Evolutionary conservation across 2,797 vertebrate genomes (phyloP).

Genomic region (Cyclura pinguis): DNA sequence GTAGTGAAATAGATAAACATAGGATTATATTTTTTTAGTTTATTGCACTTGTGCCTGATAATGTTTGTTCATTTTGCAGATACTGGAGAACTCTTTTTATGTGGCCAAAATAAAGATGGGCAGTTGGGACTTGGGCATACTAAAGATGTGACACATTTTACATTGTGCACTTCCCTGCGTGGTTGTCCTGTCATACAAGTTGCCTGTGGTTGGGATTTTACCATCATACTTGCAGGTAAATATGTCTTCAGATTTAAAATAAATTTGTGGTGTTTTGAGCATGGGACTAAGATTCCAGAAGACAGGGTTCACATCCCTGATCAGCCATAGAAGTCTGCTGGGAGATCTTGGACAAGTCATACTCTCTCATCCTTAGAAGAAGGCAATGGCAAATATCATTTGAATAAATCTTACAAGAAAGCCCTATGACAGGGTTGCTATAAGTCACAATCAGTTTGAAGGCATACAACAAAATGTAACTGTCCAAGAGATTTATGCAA

Average conservation of each 20-base stretch:
- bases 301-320: too few relatives aligned
- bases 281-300: too few relatives aligned
- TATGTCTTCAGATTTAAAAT: slow-evolving; percentile 22
- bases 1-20: not conserved
- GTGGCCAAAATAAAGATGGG: slow-evolving; percentile 91
- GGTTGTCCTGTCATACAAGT: slow-evolving; percentile 81
- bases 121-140: slow-evolving; percentile 90
- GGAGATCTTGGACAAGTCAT: too few relatives aligned
- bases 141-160: slow-evolving; percentile 81
- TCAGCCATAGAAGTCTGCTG: too few relatives aligned
- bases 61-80: slow-evolving; percentile 75
- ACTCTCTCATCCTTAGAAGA: too few relatives aligned
- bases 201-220: slow-evolving; percentile 96
- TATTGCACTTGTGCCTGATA: not conserved
- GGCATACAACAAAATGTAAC: not conserved
- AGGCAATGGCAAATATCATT: too few relatives aligned
- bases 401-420: too few relatives aligned
- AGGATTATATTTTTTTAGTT: not conserved
- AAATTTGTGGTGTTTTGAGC: not conserved
- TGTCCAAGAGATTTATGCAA: too few relatives aligned
- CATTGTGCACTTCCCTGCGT: slow-evolving; percentile 78
- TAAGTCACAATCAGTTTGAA: not conserved
- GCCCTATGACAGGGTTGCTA: too few relatives aligned
- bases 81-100: slow-evolving; percentile 86
- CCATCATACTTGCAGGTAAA: slow-evolving; percentile 88